Base-by-base conservation (phyloP, 2,797 vertebrate species). In the Characodon lateralis region DNA sequence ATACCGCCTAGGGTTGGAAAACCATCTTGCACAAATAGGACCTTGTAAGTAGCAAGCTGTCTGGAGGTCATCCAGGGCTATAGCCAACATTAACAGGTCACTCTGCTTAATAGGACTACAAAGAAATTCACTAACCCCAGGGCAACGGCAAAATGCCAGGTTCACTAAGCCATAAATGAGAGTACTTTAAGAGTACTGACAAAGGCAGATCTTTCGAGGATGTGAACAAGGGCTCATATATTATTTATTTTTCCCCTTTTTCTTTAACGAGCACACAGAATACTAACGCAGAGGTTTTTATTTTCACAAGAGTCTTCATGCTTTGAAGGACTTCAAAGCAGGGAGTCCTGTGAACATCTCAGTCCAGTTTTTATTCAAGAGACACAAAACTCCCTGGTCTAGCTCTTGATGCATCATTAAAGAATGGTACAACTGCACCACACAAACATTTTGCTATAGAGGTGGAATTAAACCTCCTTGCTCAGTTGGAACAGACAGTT, bases 61-160 rank as follows among this genome's bases (percentile, higher is more conserved):
- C 81, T 88, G 81, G 26, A 59, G 89, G 90, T 92, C 89, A 89
- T 43, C 35, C 70, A 22, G 81, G 76, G 80, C 81, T 70, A 73
- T 55, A 73, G 75, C 81, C 80, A 85, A 88, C 83, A 92, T 93
- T 91, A 92, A 82, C 82, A 76, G 83, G 81, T 76, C 73, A 65
- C 75, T 74, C 70, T 76, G 69, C 4, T 66, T 70, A 85, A 88
- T 81, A 84, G 71, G 74, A 28, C 84, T 59, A 46, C 35, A 80
- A 83, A 88, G 73, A 80, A 77, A 88, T 82, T 87, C 70, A 55
- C 85, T 13, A 73, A 75, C 76, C 73, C 63, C 48, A 20, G 61
- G 83, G 83, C 63, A 39, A 70, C 77, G 35, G 55, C 22, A 48
- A 91, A 89, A 90, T 86, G 90, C 75, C 87, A 75, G 79, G 83